A percentile compares a stretch with the other conserved stretches of the same genome.
Evolutionary conservation across 2,113 vertebrate species (phyloP).

Genomic region (Passer domesticus): DNA sequence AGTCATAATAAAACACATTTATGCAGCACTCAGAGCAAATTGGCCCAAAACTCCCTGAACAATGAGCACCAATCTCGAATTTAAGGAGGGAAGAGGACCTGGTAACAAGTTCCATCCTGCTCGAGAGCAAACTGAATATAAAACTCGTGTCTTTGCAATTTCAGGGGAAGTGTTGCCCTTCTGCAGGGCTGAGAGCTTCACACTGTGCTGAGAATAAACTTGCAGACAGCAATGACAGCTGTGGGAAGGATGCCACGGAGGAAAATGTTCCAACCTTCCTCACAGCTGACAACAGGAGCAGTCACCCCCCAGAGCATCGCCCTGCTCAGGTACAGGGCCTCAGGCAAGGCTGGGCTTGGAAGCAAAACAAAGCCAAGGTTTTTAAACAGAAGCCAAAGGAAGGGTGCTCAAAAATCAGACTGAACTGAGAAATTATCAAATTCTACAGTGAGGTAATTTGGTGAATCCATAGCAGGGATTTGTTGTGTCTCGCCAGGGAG

Average conservation of each 20-base stretch:
- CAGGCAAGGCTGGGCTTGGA: background rate
- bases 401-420: background rate
- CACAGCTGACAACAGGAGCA: constrained; percentile 56
- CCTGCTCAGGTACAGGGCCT: constrained; percentile 56
- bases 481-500: background rate
- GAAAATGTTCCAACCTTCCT: constrained; percentile 67
- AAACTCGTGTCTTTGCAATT: constrained; percentile 72
- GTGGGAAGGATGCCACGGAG: constrained; percentile 75
- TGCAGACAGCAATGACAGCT: constrained; percentile 78
- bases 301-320: constrained; percentile 62
- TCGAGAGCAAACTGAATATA: constrained; percentile 60
- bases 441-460: background rate
- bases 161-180: constrained; percentile 74
- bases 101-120: constrained; percentile 42
- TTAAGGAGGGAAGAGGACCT: background rate
- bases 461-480: background rate
- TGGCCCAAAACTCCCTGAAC: background rate
- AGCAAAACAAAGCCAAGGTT: background rate
- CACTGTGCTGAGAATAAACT: constrained; percentile 78
- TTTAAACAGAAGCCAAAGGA: background rate
- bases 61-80: background rate
- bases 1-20: background rate
- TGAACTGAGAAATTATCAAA: background rate
- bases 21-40: background rate
- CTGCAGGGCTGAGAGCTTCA: constrained; percentile 76